Base-by-base conservation (phyloP, 2,113 vertebrate species). In the Xerus inauris region DNA sequence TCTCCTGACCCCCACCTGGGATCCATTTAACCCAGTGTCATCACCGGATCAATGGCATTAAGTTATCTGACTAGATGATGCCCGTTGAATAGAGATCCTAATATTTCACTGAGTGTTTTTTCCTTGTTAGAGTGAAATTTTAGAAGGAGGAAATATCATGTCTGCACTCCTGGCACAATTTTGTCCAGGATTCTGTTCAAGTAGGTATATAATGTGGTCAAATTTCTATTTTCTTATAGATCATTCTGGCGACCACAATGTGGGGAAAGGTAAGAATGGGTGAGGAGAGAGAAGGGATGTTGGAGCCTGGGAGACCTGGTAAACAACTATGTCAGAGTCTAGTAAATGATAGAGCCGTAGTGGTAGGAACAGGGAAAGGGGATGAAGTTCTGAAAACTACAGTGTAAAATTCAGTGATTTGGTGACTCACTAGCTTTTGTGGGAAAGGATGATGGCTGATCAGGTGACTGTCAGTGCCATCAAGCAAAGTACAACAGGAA, bases 131-230 rank as follows among this genome's bases (percentile, higher is more conserved):
- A 42, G 45, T 51, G 22, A 9, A 35, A 73, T 82, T 83, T 83
- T 65, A 42, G 57, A 72, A 81, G 35, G 19, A 67, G 28, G 40
- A 73, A 40, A 75, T 73, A 12, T 49, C 42, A 30, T 49, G 20
- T 1, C 64, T 72, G 12, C 5, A 40, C 10, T 28, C 47, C 35
- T 38, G 42, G 17, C 5, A 49, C 13, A 8, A 20, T 30, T 1
- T 76, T 84, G 89, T 89, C n/a, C n/a, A 89, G 45, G 75, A 76
- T 67, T 83, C 38, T 76, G 45, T 81, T 10, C 51, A 82, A 82
- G 13, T 8, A 62, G 20, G 54, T 26, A 24, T 8, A 75, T 54
- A 57, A 40, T 67, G 8, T 75, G 17, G 24, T 73, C 42, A 82
- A 35, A 16, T 64, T 49, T 82, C 45, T 35, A 49, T 30, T 45